These are phyloP conservation scores for Lordiphosa fenestrarum DNA, from an alignment of 2,888 invertebrate species.

Conservation along the genomic window DNA sequence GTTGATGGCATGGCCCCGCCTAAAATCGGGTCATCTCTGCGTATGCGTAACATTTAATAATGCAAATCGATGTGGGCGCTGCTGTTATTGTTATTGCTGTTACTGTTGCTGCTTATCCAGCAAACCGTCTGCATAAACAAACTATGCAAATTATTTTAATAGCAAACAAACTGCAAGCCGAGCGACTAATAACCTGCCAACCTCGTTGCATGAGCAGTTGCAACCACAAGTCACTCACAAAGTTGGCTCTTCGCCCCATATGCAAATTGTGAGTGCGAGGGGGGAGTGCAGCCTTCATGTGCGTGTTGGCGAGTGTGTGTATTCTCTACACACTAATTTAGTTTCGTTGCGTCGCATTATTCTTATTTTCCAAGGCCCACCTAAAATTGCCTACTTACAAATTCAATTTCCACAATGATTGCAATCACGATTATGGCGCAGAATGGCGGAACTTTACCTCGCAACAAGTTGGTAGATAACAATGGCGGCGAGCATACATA, in stretches of 20 bases:
- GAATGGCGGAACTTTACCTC: no score
- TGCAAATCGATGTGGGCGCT: slow-evolving; percentile 47
- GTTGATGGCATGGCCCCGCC: slow-evolving; percentile 8
- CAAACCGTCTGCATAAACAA: slow-evolving; percentile 42
- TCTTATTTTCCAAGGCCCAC: slow-evolving; percentile 47
- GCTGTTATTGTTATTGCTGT: slow-evolving; percentile 3
- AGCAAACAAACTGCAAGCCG: slow-evolving; percentile 47
- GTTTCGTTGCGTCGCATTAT: slow-evolving; percentile 56
- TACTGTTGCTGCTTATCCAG: slow-evolving; percentile 24
- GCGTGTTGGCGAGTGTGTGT: slow-evolving; percentile 3
- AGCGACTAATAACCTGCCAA: slow-evolving; percentile 50
- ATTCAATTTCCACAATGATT: slow-evolving; percentile 66
- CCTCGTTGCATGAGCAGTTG: slow-evolving; percentile 12
- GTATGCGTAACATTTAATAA: slow-evolving; percentile 60
- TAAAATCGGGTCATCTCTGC: slow-evolving; percentile 51
- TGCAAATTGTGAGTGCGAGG: slow-evolving; percentile 42
- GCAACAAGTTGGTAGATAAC: slow-evolving; percentile 17
- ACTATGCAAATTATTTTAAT: slow-evolving; percentile 62
- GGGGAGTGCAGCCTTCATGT: background rate
- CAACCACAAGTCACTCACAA: slow-evolving; percentile 58
- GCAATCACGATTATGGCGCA: slow-evolving; percentile 48
- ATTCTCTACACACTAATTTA: slow-evolving; percentile 43
- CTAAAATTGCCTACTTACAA: slow-evolving; percentile 64
- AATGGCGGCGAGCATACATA: slow-evolving; percentile 25
- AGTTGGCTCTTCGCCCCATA: slow-evolving; percentile 54